Evolutionary conservation across 2,113 vertebrate species (phyloP), one percentile per base, ranked within the genome.

Genomic region (Tychaedon coryphoeus): DNA sequence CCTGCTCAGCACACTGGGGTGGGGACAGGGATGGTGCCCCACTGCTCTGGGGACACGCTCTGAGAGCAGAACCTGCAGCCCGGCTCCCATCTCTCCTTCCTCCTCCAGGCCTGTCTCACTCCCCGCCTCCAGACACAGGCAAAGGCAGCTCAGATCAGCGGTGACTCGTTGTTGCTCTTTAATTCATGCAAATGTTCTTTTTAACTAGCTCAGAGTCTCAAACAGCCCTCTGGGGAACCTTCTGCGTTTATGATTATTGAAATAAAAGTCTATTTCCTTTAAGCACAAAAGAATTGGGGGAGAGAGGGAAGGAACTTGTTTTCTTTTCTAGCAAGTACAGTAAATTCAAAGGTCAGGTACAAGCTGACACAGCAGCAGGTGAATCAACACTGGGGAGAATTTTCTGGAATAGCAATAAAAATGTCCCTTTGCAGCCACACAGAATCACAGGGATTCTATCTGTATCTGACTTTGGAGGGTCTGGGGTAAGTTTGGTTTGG

Each of bases 171-270:
- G 92, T 71, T 92, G 90, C 78, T 93, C 94, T 91, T 93, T 97
- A 97, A 96, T 96, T 95, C 95, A 97, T 92, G 94, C 83, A 97
- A 95, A 96, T 94, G 92, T 91, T 91, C 96, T 94, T 96, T 94
- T 95, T 96, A 97, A 97, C 95, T 96, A 91, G 86, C 94, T 91
- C 11, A 20, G 80, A 96, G 94, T 77, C 86, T 97, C 47, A 19
- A 95, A 95, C 75, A 42, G 58, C 86, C 83, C 95, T 81, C 94
- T 34, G 71, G 96, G 96, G 95, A 96, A 69, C 92, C 89, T 91
- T 95, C 85, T 67, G 94, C 72, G 5, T 88, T 97, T 92, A 96
- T 96, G 95, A 91, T 91, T 97, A 97, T 95, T 94, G 94, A 93
- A 95, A 93, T 83, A 92, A 88, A 94, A 93, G 72, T 96, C 89